Percentiles rank a stretch among this genome's conserved stretches.
Evolutionary conservation across 2,888 invertebrate species (phyloP).

Genomic region (Listrodromus nycthemerus): DNA sequence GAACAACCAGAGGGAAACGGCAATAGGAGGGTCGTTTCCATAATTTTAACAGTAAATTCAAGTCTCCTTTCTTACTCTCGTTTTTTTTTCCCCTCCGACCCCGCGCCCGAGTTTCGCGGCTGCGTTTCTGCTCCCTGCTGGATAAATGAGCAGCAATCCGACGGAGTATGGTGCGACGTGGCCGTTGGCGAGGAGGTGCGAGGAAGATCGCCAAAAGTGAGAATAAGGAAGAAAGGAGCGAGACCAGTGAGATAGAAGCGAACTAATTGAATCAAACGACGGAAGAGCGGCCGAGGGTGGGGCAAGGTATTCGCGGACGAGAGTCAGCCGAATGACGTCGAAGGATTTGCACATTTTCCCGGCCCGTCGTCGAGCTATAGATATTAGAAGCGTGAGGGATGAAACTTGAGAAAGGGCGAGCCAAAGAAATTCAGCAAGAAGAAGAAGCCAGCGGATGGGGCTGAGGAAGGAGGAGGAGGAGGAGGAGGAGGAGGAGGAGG

Average conservation of each 20-base stretch:
- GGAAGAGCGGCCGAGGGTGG: conserved; percentile 17
- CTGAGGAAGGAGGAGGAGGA: background rate
- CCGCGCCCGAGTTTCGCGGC: background rate
- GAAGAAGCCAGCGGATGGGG: conserved; percentile 57
- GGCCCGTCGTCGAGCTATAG: background rate
- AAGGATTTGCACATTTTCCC: conserved; percentile 39
- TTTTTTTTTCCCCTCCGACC: background rate
- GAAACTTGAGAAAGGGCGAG: background rate
- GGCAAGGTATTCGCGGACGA: conserved; percentile 21
- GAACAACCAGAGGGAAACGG: conserved; percentile 10
- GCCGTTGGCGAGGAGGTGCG: background rate
- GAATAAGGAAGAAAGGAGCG: conserved; percentile 17
- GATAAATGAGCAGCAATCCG: background rate
- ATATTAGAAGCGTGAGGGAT: conserved; percentile 11
- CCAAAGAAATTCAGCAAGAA: conserved; percentile 48
- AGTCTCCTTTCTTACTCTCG: conserved; percentile 18
- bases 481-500: conserved; percentile 17
- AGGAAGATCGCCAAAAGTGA: conserved; percentile 17
- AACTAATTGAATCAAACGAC: conserved; percentile 25
- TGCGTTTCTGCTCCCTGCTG: conserved; percentile 4
- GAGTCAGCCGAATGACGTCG: conserved; percentile 25
- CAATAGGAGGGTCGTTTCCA: conserved; percentile 17
- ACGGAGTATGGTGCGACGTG: background rate
- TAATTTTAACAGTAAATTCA: conserved; percentile 45
- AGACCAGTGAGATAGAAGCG: background rate